Base-by-base conservation (phyloP, 2,888 invertebrate species). In the Empis livida region DNA sequence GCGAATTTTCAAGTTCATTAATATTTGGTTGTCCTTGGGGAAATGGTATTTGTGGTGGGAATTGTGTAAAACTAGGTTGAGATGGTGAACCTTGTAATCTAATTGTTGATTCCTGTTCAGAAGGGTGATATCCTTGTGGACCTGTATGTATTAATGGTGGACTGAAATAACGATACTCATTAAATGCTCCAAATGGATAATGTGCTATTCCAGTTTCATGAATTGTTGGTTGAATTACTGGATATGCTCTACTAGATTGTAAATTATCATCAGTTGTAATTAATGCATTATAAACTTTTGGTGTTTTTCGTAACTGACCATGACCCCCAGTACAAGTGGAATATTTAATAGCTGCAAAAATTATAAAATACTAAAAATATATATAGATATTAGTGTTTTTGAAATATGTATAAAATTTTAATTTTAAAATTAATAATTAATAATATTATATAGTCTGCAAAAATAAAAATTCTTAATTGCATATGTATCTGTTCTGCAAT, bases 241-340 rank as follows among this genome's bases (percentile, higher is more conserved):
- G 84, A 63, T 75, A 82, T 0, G 84, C 83, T 49, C 82, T 77
- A 57, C 84, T 85, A 1, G 86, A 82, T 45, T 80, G 77, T 46
- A 86, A 65, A 63, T 83, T 83, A 61, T 84, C 84, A 60, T 83
- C 82, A 6, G 84, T 82, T 4, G 83, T 84, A 61, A 86, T 83
- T 47, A 86, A 73, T 0, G 85, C 84, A 63, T 86, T 86, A 72
- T 86, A 86, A 31, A 86, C 81, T 63, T 82, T 82, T 1, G 86
- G 86, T 2, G 81, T 74, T 51, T 80, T 76, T 27, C 65, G 57
- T 2, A 39, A 11, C 13, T 17, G 16, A 27, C 23, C 23, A 3
- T 17, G 16, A 27, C 23, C 23, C 1, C 39, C 17, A 39, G 39
- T 17, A 17, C 39, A 39, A 13, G 3, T 39, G 5, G 17, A 39